Base-by-base conservation (phyloP, 2,888 invertebrate species). In the Bedellia somnulentella region DNA sequence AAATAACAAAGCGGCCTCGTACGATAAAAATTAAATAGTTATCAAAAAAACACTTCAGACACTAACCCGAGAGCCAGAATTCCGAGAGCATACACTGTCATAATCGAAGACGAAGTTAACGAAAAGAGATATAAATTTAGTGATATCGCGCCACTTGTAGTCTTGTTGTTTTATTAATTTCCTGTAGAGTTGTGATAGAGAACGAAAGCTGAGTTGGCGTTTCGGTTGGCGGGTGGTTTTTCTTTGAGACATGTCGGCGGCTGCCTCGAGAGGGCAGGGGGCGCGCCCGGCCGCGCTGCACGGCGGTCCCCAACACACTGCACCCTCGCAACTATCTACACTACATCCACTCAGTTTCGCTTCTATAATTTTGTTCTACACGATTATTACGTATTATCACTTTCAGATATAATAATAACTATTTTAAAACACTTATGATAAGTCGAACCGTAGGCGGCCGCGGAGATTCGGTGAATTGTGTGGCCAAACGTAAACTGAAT, bases 121-220 rank as follows among this genome's bases (percentile, higher is more conserved):
- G 25, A 73, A 48, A 24, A 67, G 59, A 31, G 59, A 55, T 38
- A 77, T 52, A 27, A 75, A 50, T 57, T 73, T 73, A 29, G 70
- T 49, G 38, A 77, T 50, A 50, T 75, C 73, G 44, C 70, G 71
- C 76, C 73, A 77, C 45, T 64, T 67, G 55, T 68, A 73, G 36
- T 67, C 60, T 50, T 71, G 68, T 39, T 71, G 71, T 56, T 73
- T 70, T 39, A 75, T 61, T 52, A 75, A 63, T 43, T 62, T 56
- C 45, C 62, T 71, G 51, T 73, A 76, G 24, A 75, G 52, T 37
- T 68, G 68, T 43, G 61, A 70, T 45, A 73, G 70, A 36, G 71
- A 71, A n/a, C n/a, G n/a, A n/a, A n/a, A n/a, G n/a, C n/a, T n/a
- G n/a, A n/a, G n/a, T n/a, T n/a, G n/a, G n/a, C n/a, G n/a, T n/a